Evolutionary conservation across 2,797 vertebrate species (phyloP).

Genomic region (Selene dorsalis): DNA sequence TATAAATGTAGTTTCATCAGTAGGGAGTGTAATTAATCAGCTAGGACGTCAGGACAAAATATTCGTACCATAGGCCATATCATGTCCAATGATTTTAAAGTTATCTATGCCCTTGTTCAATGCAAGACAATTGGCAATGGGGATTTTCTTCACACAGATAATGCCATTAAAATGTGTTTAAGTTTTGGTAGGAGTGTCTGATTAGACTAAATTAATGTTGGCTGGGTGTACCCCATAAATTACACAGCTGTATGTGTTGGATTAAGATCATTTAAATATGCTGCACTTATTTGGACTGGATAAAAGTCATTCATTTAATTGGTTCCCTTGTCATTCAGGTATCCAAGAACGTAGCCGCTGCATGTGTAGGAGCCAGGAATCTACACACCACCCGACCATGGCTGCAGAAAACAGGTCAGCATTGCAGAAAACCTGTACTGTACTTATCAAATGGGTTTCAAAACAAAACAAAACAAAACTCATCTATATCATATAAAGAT

Average conservation of each 20-base stretch:
- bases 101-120: too few species aligned
- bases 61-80: too few species aligned
- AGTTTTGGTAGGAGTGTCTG: not conserved
- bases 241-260: not conserved
- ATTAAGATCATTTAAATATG: not conserved
- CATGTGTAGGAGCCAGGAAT: slow-evolving; percentile 90
- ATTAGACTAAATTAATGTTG: not conserved
- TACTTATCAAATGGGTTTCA: too few species aligned
- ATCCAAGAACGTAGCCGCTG: slow-evolving; percentile 90
- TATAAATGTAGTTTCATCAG: too few species aligned
- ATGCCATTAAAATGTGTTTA: not conserved
- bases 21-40: too few species aligned
- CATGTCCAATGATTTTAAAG: too few species aligned
- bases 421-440: not conserved
- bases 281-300: not conserved
- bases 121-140: too few species aligned
- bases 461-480: not conserved
- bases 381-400: slow-evolving; percentile 86
- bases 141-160: too few species aligned
- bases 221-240: not conserved
- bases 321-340: slow-evolving; percentile 77
- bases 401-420: slow-evolving; percentile 92
- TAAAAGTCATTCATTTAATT: not conserved
- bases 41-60: too few species aligned
- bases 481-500: not conserved